Conservation (phyloP, 2,888 invertebrate species). For the Pseudococcus jackbeardsleyi region DNA sequence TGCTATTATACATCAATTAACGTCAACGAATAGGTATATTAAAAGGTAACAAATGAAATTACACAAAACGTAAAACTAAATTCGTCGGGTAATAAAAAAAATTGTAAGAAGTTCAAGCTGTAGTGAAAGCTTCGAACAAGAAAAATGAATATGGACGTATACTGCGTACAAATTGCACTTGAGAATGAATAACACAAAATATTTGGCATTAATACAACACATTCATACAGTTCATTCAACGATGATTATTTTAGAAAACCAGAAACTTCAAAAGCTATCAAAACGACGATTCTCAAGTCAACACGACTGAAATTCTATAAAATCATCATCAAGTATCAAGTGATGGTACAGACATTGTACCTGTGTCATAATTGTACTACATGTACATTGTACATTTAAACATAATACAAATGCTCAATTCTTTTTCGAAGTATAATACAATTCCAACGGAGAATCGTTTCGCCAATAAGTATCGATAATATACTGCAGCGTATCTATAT, state of each 20-base stretch:
- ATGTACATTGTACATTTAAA: too few species aligned
- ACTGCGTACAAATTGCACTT: neutral
- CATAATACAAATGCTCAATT: slow-evolving; percentile 11
- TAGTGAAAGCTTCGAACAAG: neutral
- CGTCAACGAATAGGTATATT: neutral
- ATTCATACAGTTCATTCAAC: neutral
- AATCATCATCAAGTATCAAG: neutral
- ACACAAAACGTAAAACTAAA: neutral
- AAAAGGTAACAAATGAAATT: slow-evolving; percentile 19
- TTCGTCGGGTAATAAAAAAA: neutral
- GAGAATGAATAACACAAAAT: neutral
- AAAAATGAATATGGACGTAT: neutral
- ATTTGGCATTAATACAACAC: slow-evolving; percentile 40
- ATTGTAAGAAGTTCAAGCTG: neutral
- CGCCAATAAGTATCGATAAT: slow-evolving; percentile 97
- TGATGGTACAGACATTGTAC: neutral
- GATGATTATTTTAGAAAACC: neutral
- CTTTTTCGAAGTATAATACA: slow-evolving; percentile 84
- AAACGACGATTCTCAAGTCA: neutral
- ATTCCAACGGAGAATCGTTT: slow-evolving; percentile 93
- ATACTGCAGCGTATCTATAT: slow-evolving; percentile 91
- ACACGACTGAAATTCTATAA: neutral
- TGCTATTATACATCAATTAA: neutral
- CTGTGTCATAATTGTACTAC: neutral
- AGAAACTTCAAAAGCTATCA: neutral